Evolutionary conservation across 2,113 vertebrate genomes (phyloP).

Genomic region (Sisor rabdophorus): DNA sequence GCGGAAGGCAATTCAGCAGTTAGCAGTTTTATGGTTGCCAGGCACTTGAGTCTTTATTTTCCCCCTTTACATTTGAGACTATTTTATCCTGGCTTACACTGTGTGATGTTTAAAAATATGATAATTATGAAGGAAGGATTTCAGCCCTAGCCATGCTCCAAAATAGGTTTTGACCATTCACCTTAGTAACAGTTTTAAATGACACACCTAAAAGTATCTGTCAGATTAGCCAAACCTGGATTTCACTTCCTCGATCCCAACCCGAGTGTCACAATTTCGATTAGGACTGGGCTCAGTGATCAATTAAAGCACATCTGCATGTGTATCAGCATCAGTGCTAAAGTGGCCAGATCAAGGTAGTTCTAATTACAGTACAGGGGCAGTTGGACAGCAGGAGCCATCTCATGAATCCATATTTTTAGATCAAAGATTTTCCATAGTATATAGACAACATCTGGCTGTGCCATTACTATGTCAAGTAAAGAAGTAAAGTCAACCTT

Average conservation of each 20-base stretch:
- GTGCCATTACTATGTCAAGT: too few species aligned
- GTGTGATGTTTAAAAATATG: not conserved
- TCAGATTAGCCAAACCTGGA: conserved; percentile 11
- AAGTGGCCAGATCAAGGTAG: not conserved
- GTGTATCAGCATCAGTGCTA: conserved; percentile 15
- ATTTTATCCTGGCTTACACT: not conserved
- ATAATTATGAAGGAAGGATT: not conserved
- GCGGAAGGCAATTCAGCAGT: conserved; percentile 3
- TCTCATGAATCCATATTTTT: conserved; percentile 1
- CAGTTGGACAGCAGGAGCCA: not conserved
- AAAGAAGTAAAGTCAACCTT: too few species aligned
- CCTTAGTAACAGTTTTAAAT: conserved; percentile 7
- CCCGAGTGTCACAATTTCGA: not conserved
- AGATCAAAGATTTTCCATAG: not conserved
- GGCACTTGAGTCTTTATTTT: not conserved
- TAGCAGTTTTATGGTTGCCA: conserved; percentile 13
- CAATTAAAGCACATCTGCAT: conserved; percentile 22
- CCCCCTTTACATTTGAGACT: not conserved
- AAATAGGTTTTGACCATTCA: conserved; percentile 29
- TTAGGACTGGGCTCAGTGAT: conserved; percentile 5
- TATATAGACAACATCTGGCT: conserved; percentile 14
- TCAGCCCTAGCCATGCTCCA: not conserved
- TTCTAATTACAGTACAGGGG: conserved; percentile 29
- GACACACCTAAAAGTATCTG: conserved; percentile 28
- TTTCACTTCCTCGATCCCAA: not conserved